Evolutionary conservation across 2,888 invertebrate species (phyloP), one percentile per base, ranked within the genome.

Genomic region (Leptopilina myrica): DNA sequence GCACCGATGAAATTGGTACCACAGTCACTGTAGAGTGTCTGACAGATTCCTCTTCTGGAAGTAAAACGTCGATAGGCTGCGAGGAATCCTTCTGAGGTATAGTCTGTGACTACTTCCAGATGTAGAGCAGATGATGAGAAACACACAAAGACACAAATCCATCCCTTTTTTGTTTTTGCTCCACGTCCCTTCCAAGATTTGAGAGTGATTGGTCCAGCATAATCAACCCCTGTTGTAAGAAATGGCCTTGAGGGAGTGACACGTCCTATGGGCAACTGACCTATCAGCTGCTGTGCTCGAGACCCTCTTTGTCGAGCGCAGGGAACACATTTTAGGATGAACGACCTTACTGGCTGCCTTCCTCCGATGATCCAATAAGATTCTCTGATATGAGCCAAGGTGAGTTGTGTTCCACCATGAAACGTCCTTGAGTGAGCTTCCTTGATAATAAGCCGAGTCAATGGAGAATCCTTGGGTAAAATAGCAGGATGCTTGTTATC

Each of bases 121-220:
- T 59, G 59, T 8, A 43, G 14, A 4, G 82, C n/a, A 7, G n/a
- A 59, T n/a, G 7, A n/a, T n/a, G 43, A 43, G 43, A 43, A 43
- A 5, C 43, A 43, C 1, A 83, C 83, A 33, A 82, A 83, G 0
- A 84, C 43, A 0, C 78, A 76, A n/a, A 82, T 65, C 79, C 79
- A 82, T 0, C 69, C 80, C 33, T 87, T 87, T 0, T 78, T n/a
- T 2, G 65, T 20, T 64, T 78, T 78, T 4, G 79, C 62, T 2
- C 77, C 79, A 26, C 84, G 67, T 1, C 83, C 81, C 8, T 76
- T 76, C 59, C 75, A 80, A 0, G 82, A 77, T 7, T 79, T 79
- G 9, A 86, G 1, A 0, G 53, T 62, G 66, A 85, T 49, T 2
- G 86, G 87, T 5, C 85, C 85, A 0, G 86, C 86, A 46, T 86